Conservation (phyloP, 2,888 invertebrate genomes). For the Dolomedes plantarius region DNA sequence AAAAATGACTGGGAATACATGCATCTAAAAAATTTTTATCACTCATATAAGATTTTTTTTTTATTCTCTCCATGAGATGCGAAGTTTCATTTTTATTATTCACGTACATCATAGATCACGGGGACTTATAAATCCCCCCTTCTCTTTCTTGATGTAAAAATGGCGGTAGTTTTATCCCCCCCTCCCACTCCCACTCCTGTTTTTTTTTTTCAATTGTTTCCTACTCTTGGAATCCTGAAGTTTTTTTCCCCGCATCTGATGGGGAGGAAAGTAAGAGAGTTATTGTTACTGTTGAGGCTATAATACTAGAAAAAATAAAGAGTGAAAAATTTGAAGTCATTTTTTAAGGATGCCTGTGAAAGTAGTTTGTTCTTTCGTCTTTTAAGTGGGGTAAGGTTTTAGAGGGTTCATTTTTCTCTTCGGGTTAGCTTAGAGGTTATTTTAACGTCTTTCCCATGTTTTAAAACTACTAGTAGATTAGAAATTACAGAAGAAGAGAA, state of each 20-base stretch:
- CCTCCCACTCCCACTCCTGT: background rate
- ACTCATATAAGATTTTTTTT: constrained; percentile 22
- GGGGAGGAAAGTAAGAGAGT: background rate
- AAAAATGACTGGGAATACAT: constrained; percentile 66
- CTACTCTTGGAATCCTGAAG: background rate
- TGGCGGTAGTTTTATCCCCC: constrained; percentile 12
- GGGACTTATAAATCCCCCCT: constrained; percentile 13
- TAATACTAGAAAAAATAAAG: background rate
- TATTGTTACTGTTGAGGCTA: background rate
- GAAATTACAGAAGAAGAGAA: too few relatives aligned
- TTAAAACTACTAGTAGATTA: too few relatives aligned
- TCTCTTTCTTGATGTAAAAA: constrained; percentile 12
- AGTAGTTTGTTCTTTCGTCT: background rate
- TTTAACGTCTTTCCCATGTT: too few relatives aligned
- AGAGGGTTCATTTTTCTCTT: background rate
- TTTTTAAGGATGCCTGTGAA: background rate
- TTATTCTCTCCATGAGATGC: background rate
- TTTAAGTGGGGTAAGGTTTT: background rate
- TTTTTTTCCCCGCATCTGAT: background rate
- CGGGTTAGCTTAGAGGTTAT: too few relatives aligned
- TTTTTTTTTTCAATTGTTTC: constrained; percentile 1
- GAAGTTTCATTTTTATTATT: constrained; percentile 65
- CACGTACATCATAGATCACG: constrained; percentile 50
- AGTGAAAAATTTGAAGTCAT: background rate
- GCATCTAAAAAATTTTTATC: constrained; percentile 41